These are phyloP conservation scores for Amphipyra berbera DNA, from an alignment of 2,888 invertebrate genomes.

Conservation along the genomic window DNA sequence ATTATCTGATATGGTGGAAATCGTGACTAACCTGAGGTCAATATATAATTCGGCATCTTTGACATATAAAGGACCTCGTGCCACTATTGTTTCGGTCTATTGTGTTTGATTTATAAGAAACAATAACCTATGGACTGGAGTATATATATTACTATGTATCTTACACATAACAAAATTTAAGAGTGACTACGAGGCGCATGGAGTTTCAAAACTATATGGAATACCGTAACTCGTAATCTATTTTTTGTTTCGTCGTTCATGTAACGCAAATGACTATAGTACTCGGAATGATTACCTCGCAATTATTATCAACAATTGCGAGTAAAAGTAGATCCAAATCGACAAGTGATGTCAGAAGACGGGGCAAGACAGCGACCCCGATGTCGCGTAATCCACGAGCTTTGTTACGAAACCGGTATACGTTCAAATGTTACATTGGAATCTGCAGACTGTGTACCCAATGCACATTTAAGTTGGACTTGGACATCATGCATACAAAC, in stretches of 20 bases:
- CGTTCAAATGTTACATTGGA: conserved; percentile 48
- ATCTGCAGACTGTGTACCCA: conserved; percentile 31
- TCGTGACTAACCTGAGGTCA: conserved; percentile 84
- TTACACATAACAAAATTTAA: neutral
- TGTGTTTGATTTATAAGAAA: conserved; percentile 49
- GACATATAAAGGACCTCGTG: conserved; percentile 81
- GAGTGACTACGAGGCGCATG: neutral
- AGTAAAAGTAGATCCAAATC: conserved; percentile 64
- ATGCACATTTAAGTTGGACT: conserved; percentile 45
- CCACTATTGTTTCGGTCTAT: conserved; percentile 68
- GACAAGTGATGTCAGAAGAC: conserved; percentile 60
- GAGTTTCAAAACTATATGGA: neutral
- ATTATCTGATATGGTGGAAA: conserved; percentile 81
- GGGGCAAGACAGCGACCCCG: conserved; percentile 63
- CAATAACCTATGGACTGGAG: conserved; percentile 19
- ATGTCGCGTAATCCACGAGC: conserved; percentile 61
- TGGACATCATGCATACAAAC: conserved; percentile 47
- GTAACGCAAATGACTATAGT: conserved; percentile 3
- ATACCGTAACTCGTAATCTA: conserved; percentile 1
- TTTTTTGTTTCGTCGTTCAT: conserved; percentile 8
- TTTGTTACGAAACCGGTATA: conserved; percentile 56
- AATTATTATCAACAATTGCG: conserved; percentile 21
- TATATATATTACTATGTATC: conserved; percentile 13
- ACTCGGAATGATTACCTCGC: conserved; percentile 13
- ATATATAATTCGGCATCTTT: conserved; percentile 74